These are phyloP conservation scores for Leptinotarsa haldemani DNA, from an alignment of 2,888 invertebrate species.

Conservation along the genomic window DNA sequence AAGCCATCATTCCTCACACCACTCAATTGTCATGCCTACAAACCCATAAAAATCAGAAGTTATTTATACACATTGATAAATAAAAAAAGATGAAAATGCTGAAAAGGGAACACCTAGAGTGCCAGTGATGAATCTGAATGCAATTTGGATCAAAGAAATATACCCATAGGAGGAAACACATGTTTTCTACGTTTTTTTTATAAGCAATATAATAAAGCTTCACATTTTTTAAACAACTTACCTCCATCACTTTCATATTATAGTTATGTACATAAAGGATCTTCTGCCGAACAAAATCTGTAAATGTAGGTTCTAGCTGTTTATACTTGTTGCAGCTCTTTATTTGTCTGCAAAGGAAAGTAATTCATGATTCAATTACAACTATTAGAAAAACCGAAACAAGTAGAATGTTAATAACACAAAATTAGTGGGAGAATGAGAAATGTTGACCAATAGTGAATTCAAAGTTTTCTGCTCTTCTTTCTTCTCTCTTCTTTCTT, in stretches of 20 bases:
- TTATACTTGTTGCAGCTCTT: constrained; percentile 43
- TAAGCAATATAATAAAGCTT: constrained; percentile 11
- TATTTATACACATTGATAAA: not conserved
- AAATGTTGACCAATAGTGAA: not conserved
- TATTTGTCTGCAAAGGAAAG: constrained; percentile 48
- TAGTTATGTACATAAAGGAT: constrained; percentile 51
- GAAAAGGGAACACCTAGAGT: not conserved
- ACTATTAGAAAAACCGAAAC: not conserved
- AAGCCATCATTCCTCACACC: not conserved
- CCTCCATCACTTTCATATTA: constrained; percentile 51
- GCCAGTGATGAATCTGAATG: constrained; percentile 4
- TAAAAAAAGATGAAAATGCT: not conserved
- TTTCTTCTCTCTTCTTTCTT: constrained; percentile 4
- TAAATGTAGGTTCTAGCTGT: constrained; percentile 43
- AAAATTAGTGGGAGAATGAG: constrained; percentile 7
- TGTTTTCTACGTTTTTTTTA: not conserved
- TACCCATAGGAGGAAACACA: constrained; percentile 17
- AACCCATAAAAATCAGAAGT: not conserved
- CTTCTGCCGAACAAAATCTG: constrained; percentile 45
- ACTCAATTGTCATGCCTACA: not conserved
- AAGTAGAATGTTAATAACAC: constrained; percentile 13
- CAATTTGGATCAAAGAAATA: not conserved
- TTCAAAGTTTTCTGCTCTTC: not conserved
- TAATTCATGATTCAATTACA: not conserved
- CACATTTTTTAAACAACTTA: constrained; percentile 27